Evolutionary conservation across 1,140 invertebrate genomes (phyloP), one percentile per base, ranked within the genome.

Genomic region (Plectrocnemia conspersa): DNA sequence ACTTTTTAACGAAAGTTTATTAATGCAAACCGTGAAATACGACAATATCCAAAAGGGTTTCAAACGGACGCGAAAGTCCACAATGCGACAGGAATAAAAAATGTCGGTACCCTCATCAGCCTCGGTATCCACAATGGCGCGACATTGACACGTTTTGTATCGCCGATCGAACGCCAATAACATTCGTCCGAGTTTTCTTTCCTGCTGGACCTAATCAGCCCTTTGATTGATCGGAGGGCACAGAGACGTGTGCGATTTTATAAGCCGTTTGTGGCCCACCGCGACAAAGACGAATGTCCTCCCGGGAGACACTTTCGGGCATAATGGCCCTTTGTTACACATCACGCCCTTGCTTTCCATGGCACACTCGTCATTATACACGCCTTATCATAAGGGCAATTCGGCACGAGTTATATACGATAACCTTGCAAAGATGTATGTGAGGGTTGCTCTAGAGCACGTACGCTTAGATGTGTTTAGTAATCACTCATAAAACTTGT

Each of bases 231-330:
- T 38, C 35, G 15, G 35, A 38, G 35, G 35, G 13, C 35, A 38
- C 15, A 29, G 6, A 16, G 35, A 38, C 35, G 35, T 16, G 18
- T 16, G 35, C 18, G 35, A 38, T 38, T 38, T 38, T 38, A 38
- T 38, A 38, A 38, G 35, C 35, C 10, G 13, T 16, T 38, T 16
- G n/a, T n/a, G 35, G 35, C 18, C 35, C 18, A 38, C 35, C 35
- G 35, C 35, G 35, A 38, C 35, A 38, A 38, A 38, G 35, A 38
- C 35, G 35, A 38, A 38, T 38, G 35, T 16, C 13, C 35, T 38
- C 35, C 35, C 35, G 10, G 4, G 35, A 16, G 35, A 38, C 35
- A 38, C 5, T 38, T 38, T 16, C 35, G 7, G 18, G 7, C 10
- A 38, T 38, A 38, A 38, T 38, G 35, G 35, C 35, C 13, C 35